Base-by-base conservation (phyloP, 2,113 vertebrate species). In the Anas platyrhynchos region DNA sequence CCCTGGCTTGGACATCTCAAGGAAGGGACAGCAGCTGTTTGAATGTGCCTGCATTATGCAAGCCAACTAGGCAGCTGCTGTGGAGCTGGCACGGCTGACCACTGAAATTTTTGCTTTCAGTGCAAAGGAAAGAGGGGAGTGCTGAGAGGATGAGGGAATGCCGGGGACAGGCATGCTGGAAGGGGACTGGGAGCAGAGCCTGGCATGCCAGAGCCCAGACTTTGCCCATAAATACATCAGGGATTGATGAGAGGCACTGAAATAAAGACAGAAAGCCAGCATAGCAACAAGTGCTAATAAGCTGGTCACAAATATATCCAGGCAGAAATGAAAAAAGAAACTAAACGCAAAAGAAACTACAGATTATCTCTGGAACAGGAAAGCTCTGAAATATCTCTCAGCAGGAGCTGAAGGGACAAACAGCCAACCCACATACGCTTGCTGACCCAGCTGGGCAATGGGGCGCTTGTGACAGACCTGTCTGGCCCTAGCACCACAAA, bases 351-450 rank as follows among this genome's bases (percentile, higher is more conserved):
- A n/a, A 55, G 44, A 10, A 84, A 46, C 10, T 61, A 52, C 46
- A 74, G 74, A 18, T 15, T 44, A 10, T 25, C 46, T 54, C 14
- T 36, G 61, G 50, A 36, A n/a, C 10, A 38, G 46, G 34, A 61
- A 52, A 44, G 48, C 8, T 50, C 54, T 69, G 43, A 14, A 34
- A 20, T 7, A 36, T 32, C 11, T 82, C 66, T 29, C 25, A 55
- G 48, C 18, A 82, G 52, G 36, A 68, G 13, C 5, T 20, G 29
- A 44, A 7, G 29, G 2, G 9, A 48, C 41, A 34, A 36, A 71
- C 55, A 71, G 11, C 46, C 4, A 0, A 9, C 62, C 18, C 4
- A 4, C 0, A 0, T 21, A 11, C 2, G 6, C 0, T 5, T 31
- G 55, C 54, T 58, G 72, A 17, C 18, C 71, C 26, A 59, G 43